These are phyloP conservation scores for Folsomia manolachei DNA, from an alignment of 2,888 invertebrate genomes.

Conservation along the genomic window DNA sequence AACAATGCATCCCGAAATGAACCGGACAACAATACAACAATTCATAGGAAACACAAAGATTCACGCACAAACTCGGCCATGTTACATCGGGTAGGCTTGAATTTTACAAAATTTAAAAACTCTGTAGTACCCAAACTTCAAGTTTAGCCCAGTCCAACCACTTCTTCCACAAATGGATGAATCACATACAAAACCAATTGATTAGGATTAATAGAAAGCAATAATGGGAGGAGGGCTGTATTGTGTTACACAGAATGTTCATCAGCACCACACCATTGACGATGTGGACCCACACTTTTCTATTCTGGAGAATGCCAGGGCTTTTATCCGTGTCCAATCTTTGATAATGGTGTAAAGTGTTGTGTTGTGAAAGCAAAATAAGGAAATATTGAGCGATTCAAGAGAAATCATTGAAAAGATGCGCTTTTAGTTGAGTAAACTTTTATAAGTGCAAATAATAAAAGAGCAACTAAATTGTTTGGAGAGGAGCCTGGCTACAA, in stretches of 20 bases:
- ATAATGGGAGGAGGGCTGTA: neutral
- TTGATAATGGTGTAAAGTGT: constrained; percentile 11
- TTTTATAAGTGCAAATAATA: constrained; percentile 2
- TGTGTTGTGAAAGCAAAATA: constrained; percentile 22
- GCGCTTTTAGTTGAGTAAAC: constrained; percentile 14
- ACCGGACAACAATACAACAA: neutral
- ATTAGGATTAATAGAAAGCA: neutral
- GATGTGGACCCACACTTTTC: neutral
- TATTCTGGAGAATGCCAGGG: too few relatives aligned
- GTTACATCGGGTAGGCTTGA: neutral
- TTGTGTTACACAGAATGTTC: neutral
- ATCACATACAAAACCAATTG: constrained; percentile 5
- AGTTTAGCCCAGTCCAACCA: too few relatives aligned
- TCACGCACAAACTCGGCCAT: neutral
- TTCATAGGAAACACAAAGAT: neutral
- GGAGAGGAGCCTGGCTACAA: neutral
- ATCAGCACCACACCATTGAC: neutral
- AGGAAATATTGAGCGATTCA: constrained; percentile 24
- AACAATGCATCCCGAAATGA: constrained; percentile 7
- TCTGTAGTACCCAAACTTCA: neutral
- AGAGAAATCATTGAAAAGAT: constrained; percentile 19
- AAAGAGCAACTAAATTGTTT: constrained; percentile 7
- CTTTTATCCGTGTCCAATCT: constrained; percentile 8
- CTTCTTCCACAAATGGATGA: neutral
- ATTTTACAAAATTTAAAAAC: constrained; percentile 3